phyloP scores from a whole-genome alignment of 2,797 vertebrate genomes.

The Lateolabrax maculatus region DNA sequence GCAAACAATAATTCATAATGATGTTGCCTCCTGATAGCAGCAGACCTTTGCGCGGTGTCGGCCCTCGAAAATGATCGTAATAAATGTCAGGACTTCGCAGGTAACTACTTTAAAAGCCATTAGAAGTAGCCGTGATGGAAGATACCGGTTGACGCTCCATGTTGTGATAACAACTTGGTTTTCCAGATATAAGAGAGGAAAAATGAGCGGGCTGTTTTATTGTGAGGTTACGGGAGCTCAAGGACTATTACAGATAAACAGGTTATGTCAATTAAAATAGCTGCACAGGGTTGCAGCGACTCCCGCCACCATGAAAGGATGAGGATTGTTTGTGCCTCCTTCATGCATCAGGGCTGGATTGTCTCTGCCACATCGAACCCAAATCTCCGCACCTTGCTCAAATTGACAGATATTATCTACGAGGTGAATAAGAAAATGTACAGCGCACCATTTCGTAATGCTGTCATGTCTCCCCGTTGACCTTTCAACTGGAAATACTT shows the following conservation, averaged over 20 bases:
- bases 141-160: slow-evolving; percentile 85
- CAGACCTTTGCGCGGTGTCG: slow-evolving; percentile 88
- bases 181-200: slow-evolving; percentile 63
- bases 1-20: slow-evolving; percentile 99
- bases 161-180: slow-evolving; percentile 91
- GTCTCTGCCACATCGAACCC: background rate
- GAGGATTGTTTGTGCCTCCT: background rate
- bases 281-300: background rate
- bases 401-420: slow-evolving; percentile 51
- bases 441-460: slow-evolving; percentile 45
- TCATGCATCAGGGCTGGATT: slow-evolving; percentile 2
- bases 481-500: slow-evolving; percentile 80
- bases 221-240: slow-evolving; percentile 63
- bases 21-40: slow-evolving; percentile 96
- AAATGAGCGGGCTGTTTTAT: slow-evolving; percentile 71
- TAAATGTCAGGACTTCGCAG: slow-evolving; percentile 96
- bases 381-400: slow-evolving; percentile 38
- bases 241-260: slow-evolving; percentile 78
- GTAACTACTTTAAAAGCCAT: slow-evolving; percentile 99
- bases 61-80: slow-evolving; percentile 94
- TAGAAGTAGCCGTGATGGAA: slow-evolving; percentile 94
- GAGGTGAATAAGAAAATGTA: slow-evolving; percentile 44
- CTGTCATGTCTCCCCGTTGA: slow-evolving; percentile 75
- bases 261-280: slow-evolving; percentile 75
- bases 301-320: background rate